phyloP scores from a whole-genome alignment of 23 tunicate species.

The Ciona savignyi region DNA sequence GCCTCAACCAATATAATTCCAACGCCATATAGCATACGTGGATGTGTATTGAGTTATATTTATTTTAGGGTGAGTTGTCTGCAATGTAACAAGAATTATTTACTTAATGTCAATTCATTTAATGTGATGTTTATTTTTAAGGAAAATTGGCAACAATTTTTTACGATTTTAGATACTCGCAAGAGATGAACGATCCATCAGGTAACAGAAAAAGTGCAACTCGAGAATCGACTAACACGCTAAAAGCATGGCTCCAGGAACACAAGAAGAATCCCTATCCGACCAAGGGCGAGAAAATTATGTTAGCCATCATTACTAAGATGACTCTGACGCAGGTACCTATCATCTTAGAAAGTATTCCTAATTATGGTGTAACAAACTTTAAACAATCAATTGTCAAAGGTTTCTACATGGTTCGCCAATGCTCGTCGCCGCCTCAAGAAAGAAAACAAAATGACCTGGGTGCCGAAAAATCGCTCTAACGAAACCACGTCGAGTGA shows the following conservation, averaged over 20 bases:
- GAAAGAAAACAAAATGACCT: constrained; percentile 97
- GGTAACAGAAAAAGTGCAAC: constrained; percentile 85
- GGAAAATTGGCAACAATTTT: too few species aligned
- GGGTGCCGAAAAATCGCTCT: constrained; percentile 63
- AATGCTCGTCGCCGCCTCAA: constrained; percentile 95
- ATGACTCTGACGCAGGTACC: constrained; percentile 96
- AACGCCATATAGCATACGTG: too few species aligned
- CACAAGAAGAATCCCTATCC: constrained; percentile 97
- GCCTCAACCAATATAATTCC: too few species aligned
- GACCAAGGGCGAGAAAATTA: constrained; percentile 89
- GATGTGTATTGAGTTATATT: too few species aligned
- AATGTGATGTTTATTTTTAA: too few species aligned
- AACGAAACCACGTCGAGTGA: constrained; percentile 2
- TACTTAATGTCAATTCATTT: too few species aligned
- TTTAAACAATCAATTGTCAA: neutral
- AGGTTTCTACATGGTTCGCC: constrained; percentile 98
- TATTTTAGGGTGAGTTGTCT: too few species aligned
- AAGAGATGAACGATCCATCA: constrained; percentile 53
- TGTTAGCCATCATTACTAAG: constrained; percentile 89
- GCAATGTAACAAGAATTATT: too few species aligned
- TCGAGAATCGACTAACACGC: constrained; percentile 80
- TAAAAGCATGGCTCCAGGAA: constrained; percentile 92
- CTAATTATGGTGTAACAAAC: too few species aligned
- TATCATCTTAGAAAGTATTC: too few species aligned
- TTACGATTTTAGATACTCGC: neutral